Base-by-base conservation (phyloP, 2,113 vertebrate genomes). In the Periophthalmus modestus region DNA sequence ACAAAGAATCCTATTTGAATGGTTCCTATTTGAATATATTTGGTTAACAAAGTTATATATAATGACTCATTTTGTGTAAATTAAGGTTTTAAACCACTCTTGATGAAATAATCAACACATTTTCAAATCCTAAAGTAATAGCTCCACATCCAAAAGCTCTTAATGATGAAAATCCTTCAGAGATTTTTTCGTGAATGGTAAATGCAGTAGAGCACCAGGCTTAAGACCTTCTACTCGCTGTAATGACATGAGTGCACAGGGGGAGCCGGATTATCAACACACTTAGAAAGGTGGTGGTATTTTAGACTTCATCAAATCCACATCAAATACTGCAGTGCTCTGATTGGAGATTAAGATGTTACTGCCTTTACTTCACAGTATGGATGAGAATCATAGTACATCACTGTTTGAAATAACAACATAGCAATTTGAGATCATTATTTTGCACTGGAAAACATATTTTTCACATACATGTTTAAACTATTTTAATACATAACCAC, bases 81-180 rank as follows among this genome's bases (percentile, higher is more conserved):
- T 52, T 52, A 52, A 52, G 5, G 6, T 6, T 36, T 6, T 28
- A 24, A 5, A 59, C 23, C 2, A 13, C 13, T 59, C 13, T 13
- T 59, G 0, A 11, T 4, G 28, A 62, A 62, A 62, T 39, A 16
- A 9, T 16, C 4, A 18, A 13, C 16, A 28, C 11, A 6, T 15
- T 62, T 59, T 59, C 57, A 62, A 62, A 33, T 24, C 15, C 16
- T 34, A 19, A 34, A 63, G 33, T 36, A 63, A 65, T 39, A 18
- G 11, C 62, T 36, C 12, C 59, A 63, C 16, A 36, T 61, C 33
- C 58, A 34, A 34, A 62, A 62, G 28, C 28, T 62, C 59, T 34
- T 62, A 62, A 62, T 71, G 62, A 77, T 59, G 66, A 55, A 52
- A 80, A 68, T 52, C 58, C 57, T 11, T 73, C 47, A 5, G 63